These are phyloP conservation scores for Parnassius mnemosyne DNA, from an alignment of 2,888 invertebrate genomes.

Conservation along the genomic window DNA sequence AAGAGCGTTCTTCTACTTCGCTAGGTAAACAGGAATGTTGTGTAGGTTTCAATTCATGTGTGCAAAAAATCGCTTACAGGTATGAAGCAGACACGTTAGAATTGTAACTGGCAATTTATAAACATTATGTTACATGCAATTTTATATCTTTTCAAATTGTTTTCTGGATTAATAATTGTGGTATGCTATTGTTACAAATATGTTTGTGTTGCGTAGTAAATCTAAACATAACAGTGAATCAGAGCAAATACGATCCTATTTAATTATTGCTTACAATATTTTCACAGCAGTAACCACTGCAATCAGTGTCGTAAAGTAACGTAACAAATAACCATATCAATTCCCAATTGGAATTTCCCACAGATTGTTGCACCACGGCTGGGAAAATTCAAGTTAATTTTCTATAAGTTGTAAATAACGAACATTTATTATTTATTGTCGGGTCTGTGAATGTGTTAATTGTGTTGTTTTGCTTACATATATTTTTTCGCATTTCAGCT, in stretches of 20 bases:
- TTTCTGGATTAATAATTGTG: neutral
- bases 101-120: neutral
- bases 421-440: slow-evolving; percentile 25
- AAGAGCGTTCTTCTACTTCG: neutral
- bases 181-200: neutral
- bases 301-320: slow-evolving; percentile 1
- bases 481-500: slow-evolving; percentile 44
- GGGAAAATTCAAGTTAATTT: slow-evolving; percentile 44
- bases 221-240: neutral
- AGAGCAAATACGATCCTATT: neutral
- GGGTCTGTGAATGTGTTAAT: slow-evolving; percentile 16
- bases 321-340: slow-evolving; percentile 15
- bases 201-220: neutral
- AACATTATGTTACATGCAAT: neutral
- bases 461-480: slow-evolving; percentile 32
- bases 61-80: neutral
- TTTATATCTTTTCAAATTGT: neutral
- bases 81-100: no score
- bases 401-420: slow-evolving; percentile 45
- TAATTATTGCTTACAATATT: slow-evolving; percentile 32
- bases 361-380: slow-evolving; percentile 49
- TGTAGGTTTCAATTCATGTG: neutral
- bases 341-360: slow-evolving; percentile 44
- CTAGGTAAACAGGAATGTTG: slow-evolving; percentile 1
- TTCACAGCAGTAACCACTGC: slow-evolving; percentile 15